These are phyloP conservation scores for Agrochola circellaris DNA, from an alignment of 2,888 invertebrate species.

Conservation along the genomic window DNA sequence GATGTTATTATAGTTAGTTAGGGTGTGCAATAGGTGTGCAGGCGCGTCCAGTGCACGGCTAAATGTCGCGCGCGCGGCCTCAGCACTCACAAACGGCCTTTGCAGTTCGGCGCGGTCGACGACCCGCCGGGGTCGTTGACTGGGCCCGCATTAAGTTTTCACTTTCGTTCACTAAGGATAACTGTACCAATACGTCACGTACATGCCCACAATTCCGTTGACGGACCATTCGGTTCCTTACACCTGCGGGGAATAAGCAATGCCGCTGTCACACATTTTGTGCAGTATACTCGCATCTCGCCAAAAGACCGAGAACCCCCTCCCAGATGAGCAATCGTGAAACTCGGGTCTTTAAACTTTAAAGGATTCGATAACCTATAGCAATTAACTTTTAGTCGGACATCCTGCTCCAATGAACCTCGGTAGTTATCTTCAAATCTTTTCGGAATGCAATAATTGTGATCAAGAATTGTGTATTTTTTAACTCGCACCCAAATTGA, in stretches of 20 bases:
- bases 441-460: slow-evolving; percentile 33
- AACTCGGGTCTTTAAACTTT: slow-evolving; percentile 63
- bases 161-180: slow-evolving; percentile 91
- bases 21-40: slow-evolving; percentile 79
- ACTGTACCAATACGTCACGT: slow-evolving; percentile 89
- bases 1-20: slow-evolving; percentile 52
- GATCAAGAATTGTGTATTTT: slow-evolving; percentile 21
- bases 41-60: slow-evolving; percentile 80
- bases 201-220: slow-evolving; percentile 78
- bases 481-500: slow-evolving; percentile 17
- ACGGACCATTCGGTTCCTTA: slow-evolving; percentile 76
- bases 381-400: slow-evolving; percentile 56
- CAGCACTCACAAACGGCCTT: slow-evolving; percentile 90
- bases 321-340: slow-evolving; percentile 42
- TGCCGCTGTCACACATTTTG: slow-evolving; percentile 49
- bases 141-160: slow-evolving; percentile 89
- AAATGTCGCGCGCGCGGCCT: slow-evolving; percentile 89
- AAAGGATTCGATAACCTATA: slow-evolving; percentile 59
- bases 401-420: slow-evolving; percentile 41
- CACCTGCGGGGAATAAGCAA: slow-evolving; percentile 80
- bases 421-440: slow-evolving; percentile 22
- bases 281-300: slow-evolving; percentile 42
- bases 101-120: slow-evolving; percentile 90
- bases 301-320: slow-evolving; percentile 23
- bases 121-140: slow-evolving; percentile 88